Percentiles rank a stretch among this genome's conserved stretches.
These are phyloP conservation scores for Nixonia krombeini DNA, from an alignment of 1,140 invertebrate species.

Conservation along the genomic window DNA sequence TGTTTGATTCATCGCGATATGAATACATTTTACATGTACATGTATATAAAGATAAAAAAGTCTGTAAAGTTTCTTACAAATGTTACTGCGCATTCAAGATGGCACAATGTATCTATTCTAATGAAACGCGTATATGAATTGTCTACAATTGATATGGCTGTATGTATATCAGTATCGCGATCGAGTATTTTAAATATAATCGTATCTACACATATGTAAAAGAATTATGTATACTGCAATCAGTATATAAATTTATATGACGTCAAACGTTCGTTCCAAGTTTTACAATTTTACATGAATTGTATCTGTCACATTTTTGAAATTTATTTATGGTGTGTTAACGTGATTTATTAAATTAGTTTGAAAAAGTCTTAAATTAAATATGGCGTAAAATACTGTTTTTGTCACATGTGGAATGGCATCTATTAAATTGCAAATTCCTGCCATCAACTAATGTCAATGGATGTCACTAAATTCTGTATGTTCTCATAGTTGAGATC, in stretches of 20 bases:
- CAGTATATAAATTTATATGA: too few relatives aligned
- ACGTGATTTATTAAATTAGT: conserved; percentile 5
- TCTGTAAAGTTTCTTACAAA: background rate
- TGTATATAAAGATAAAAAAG: background rate
- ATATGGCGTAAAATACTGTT: conserved; percentile 15
- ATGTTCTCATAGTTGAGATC: conserved; percentile 82
- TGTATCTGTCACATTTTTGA: too few relatives aligned
- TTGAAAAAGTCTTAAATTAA: conserved; percentile 15
- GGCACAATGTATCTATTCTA: background rate
- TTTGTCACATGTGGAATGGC: background rate
- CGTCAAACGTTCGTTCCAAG: too few relatives aligned
- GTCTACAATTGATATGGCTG: too few relatives aligned
- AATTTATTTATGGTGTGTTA: too few relatives aligned
- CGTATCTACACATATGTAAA: too few relatives aligned
- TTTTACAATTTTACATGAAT: too few relatives aligned
- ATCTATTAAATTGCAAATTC: background rate
- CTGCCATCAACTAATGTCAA: conserved; percentile 66
- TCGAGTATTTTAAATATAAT: too few relatives aligned
- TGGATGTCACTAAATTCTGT: conserved; percentile 72
- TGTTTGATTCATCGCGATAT: background rate
- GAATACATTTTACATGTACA: background rate
- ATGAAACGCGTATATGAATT: too few relatives aligned
- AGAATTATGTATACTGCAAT: too few relatives aligned
- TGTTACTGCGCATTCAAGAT: too few relatives aligned
- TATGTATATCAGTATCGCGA: too few relatives aligned